Base-by-base conservation (phyloP, 2,888 invertebrate species). In the Petrophora chlorosata region DNA sequence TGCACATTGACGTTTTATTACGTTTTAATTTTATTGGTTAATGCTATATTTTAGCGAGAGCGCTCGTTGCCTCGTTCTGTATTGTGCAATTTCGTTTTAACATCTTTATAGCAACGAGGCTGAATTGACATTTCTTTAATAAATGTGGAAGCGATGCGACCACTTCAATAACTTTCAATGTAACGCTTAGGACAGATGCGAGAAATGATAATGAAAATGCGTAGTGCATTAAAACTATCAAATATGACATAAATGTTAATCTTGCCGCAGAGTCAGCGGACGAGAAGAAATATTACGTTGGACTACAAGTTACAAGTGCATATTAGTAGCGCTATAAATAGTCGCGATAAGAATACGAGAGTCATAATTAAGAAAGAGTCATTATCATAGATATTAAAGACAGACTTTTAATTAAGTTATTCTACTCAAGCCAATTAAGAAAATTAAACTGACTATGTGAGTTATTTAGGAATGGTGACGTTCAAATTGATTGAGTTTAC, bases 1-100 rank as follows among this genome's bases (percentile, higher is more conserved):
- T 60, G 61, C 64, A 71, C 72, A 71, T 73, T 60, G 57, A 54
- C 59, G 58, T 65, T 81, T 83, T 77, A 85, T 76, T 72, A 70
- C 73, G 69, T 82, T 84, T 84, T 85, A 86, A 86, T 85, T 83
- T 82, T 80, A 85, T 85, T 79, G 79, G 77, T 73, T 77, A 78
- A 79, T 76, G 67, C 62, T 29, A 61, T 56, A 55, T 63, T 72
- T 69, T 65, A 63, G 63, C 61, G 61, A 48, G 59, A 61, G 61
- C 39, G 56, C 57, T 58, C 42, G 44, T 38, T 52, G 51, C 39
- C 57, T 58, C 42, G 44, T 38, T 52, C 52, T 39, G 60, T 62
- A 66, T 69, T 72, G 68, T 57, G 64, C 65, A 73, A 77, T 74
- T 75, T 68, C 52, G 51, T 34, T 59, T 65, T 71, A 76, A 79